Conservation (phyloP, 2,888 invertebrate species). For the Cremastinae sp. region DNA sequence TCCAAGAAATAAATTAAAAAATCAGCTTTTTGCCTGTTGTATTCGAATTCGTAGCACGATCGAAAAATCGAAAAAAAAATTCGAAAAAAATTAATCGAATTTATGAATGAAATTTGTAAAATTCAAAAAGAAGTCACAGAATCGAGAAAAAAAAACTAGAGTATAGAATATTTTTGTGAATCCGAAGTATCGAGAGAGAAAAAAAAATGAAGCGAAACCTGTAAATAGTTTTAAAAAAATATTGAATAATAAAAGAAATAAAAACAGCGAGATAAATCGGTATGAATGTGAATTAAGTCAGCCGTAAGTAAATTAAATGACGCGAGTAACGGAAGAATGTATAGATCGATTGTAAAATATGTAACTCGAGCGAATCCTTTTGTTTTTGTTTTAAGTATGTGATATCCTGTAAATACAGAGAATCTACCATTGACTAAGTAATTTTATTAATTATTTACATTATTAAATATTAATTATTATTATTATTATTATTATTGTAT, state of each 20-base stretch:
- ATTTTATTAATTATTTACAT: conserved; percentile 72
- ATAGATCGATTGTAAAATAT: conserved; percentile 72
- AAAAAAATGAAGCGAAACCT: conserved; percentile 38
- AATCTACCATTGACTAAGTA: conserved; percentile 66
- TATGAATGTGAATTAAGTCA: conserved; percentile 37
- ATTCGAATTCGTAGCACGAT: conserved; percentile 34
- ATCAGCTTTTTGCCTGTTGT: conserved; percentile 54
- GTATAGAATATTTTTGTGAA: conserved; percentile 55
- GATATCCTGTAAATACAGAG: conserved; percentile 77
- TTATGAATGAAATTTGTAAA: conserved; percentile 15
- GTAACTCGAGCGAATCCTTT: conserved; percentile 62
- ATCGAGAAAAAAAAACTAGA: no score
- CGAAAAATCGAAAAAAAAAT: conserved; percentile 48
- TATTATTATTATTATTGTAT: conserved; percentile 66
- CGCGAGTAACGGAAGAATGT: conserved; percentile 34
- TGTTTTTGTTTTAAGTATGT: conserved; percentile 71
- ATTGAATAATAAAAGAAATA: conserved; percentile 23
- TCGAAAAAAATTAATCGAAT: conserved; percentile 14
- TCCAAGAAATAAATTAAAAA: conserved; percentile 20
- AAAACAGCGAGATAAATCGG: conserved; percentile 26
- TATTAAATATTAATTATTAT: conserved; percentile 61
- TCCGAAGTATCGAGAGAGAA: conserved; percentile 41
- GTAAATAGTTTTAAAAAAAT: conserved; percentile 44
- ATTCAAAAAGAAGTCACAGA: conserved; percentile 18
- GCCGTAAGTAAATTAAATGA: conserved; percentile 29